Base-by-base conservation (phyloP, 2,888 invertebrate genomes). In the Embidobia sp. region DNA sequence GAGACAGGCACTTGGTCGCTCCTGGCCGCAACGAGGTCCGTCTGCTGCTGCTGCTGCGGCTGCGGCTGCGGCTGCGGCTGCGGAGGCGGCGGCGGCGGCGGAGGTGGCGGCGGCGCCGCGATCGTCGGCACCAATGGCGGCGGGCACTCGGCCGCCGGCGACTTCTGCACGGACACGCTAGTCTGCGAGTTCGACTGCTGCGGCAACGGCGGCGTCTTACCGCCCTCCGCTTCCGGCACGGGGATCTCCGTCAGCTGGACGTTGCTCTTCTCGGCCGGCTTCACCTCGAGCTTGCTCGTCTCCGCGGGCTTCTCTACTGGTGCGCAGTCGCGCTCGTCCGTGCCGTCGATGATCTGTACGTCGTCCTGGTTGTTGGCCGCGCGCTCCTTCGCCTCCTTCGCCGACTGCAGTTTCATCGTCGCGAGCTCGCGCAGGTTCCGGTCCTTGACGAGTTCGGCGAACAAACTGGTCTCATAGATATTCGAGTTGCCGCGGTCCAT, bases 391-490 rank as follows among this genome's bases (percentile, higher is more conserved):
- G 72, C 72, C 78, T 94, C 94, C 51, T 69, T 57, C 0, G 69
- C 69, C 78, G 94, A 94, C 51, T 93, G 93, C 8, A 94, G 87
- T 87, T 94, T 94, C 89, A 93, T 92, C 70, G 92, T 89, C 57
- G 95, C 96, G 88, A 95, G 92, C 69, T 95, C 95, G 5, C 96
- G 92, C 91, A 95, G 95, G 81, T 95, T 95, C 81, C 94, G 93
- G 85, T 95, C 95, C 85, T 96, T 96, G 8, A 97, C 95, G 74
- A 97, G 91, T 90, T 97, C 96, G 0, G 97, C 97, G 87, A 97
- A 97, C 7, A 97, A 91, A 87, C 96, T 96, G 5, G 97, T 97
- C 83, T 96, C 96, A 57, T 94, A 95, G 85, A 97, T 96, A 88
- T 96, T 97, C 84, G 95, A 94, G 80, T 94, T 86, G 3, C 82